Conservation (phyloP, 2,113 vertebrate genomes). For the Chaetops frenatus region DNA sequence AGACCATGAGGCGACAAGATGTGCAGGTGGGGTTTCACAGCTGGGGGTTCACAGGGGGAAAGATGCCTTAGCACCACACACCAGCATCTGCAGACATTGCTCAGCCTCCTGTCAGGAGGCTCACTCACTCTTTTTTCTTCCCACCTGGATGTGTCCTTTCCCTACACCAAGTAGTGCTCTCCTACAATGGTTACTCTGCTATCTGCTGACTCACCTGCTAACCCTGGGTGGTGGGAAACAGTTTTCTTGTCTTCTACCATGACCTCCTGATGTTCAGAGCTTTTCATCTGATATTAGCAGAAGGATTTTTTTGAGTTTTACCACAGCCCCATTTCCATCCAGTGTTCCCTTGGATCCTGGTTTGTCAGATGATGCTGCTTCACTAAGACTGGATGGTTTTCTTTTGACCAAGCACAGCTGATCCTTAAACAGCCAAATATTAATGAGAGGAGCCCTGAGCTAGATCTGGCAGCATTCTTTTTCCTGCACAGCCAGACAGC, state of each 20-base stretch:
- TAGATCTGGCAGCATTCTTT: background rate
- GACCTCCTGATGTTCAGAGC: background rate
- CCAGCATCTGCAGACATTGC: background rate
- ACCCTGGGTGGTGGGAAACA: background rate
- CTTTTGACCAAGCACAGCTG: background rate
- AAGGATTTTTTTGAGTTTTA: background rate
- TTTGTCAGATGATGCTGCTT: background rate
- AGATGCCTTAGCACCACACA: background rate
- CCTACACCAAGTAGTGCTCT: background rate
- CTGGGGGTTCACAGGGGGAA: fast-evolving
- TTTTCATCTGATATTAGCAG: background rate
- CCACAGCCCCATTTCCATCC: background rate
- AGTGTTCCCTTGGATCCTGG: background rate
- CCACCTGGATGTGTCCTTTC: background rate
- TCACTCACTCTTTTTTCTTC: background rate
- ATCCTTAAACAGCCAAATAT: background rate
- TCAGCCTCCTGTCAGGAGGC: background rate
- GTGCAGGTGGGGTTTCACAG: background rate
- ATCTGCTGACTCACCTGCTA: background rate
- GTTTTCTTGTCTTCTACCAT: background rate
- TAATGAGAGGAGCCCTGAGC: background rate
- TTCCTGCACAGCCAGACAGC: background rate
- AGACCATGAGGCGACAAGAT: background rate
- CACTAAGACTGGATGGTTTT: background rate
- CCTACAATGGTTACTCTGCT: background rate